phyloP scores from a whole-genome alignment of 2,797 vertebrate genomes.

The Molossus molossus region DNA sequence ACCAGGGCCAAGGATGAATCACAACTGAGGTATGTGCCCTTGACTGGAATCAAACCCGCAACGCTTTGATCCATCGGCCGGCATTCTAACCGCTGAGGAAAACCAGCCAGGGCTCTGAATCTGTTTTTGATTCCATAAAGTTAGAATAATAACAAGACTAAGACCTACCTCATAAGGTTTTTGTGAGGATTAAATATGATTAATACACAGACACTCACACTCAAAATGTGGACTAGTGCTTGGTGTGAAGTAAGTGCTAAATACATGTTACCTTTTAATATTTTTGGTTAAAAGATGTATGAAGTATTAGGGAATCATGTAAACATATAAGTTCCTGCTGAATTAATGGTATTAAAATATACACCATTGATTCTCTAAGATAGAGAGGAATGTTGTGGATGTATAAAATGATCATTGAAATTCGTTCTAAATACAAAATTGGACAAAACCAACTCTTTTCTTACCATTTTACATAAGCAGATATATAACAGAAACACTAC shows the following conservation, averaged over 20 bases:
- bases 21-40: too few species aligned
- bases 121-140: constrained; percentile 15
- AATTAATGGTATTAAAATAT: background rate
- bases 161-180: background rate
- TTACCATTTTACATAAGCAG: background rate
- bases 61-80: too few species aligned
- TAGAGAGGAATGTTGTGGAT: background rate
- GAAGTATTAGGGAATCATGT: background rate
- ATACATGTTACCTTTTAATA: background rate
- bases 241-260: background rate
- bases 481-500: background rate
- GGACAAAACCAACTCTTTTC: background rate
- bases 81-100: too few species aligned
- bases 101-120: background rate
- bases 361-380: background rate
- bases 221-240: background rate
- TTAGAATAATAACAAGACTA: background rate
- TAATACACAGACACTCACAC: background rate
- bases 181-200: background rate
- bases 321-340: background rate
- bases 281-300: background rate
- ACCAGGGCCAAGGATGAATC: too few species aligned
- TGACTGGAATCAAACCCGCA: too few species aligned
- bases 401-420: constrained; percentile 16
- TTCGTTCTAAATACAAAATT: background rate